phyloP scores from a whole-genome alignment of 2,113 vertebrate genomes.

The Chunga burmeisteri region DNA sequence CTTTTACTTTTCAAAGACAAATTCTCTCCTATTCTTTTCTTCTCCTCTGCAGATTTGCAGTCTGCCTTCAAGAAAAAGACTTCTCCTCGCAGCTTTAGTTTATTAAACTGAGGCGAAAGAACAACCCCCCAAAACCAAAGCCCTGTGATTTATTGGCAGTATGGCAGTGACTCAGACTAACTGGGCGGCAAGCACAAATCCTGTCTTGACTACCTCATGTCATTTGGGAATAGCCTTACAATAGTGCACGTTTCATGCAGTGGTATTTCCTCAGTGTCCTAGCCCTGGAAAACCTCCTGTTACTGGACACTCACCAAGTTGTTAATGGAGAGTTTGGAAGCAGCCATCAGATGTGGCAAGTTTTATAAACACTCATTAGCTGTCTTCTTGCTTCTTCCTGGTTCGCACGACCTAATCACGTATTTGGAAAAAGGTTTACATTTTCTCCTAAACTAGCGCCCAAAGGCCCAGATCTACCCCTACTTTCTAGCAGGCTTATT shows the following conservation, averaged over 20 bases:
- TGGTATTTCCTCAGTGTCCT: background rate
- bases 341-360: background rate
- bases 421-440: background rate
- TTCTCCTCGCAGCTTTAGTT: background rate
- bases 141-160: background rate
- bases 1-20: background rate
- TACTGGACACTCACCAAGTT: constrained; percentile 19
- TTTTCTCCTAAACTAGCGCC: background rate
- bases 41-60: background rate
- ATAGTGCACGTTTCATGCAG: background rate
- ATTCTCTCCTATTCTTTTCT: background rate
- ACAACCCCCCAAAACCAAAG: background rate
- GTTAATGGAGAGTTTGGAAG: constrained; percentile 45
- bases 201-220: background rate
- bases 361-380: background rate
- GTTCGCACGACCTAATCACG: background rate
- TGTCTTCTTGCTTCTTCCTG: background rate
- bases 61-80: background rate
- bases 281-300: background rate
- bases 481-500: background rate
- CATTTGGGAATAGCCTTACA: background rate
- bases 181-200: background rate
- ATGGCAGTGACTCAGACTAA: background rate
- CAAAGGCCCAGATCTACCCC: background rate
- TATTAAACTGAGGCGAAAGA: background rate